Evolutionary conservation across 2,113 vertebrate species (phyloP), one percentile per base, ranked within the genome.

Genomic region (Elachura formosa): DNA sequence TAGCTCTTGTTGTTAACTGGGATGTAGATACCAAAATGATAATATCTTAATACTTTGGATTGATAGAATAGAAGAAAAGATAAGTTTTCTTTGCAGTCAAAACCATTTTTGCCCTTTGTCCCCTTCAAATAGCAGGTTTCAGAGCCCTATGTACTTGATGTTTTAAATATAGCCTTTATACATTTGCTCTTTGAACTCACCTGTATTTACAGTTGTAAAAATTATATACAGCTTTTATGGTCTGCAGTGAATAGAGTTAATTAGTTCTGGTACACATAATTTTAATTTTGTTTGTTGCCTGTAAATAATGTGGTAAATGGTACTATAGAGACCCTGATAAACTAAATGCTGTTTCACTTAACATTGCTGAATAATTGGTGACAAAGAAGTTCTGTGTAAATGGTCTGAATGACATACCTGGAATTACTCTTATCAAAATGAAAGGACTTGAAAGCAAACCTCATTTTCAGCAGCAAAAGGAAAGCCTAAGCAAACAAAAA

Each of bases 341-440:
- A 94, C n/a, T 76, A 92, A 96, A 88, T 76, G 54, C 12, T 89
- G 33, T 88, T 97, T 96, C 81, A 92, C 64, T 96, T 96, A 87
- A 90, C 1, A 4, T 59, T 93, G 36, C 23, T 93, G 94, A 97
- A 90, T 96, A 94, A 96, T 74, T 94, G 74, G 96, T 95, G 87
- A 96, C 97, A 91, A 83, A 88, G 34, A 91, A 93, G 34, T 74
- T 21, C 55, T 84, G 66, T 55, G 62, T 84, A 97, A 97, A 96
- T 93, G 62, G 45, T 28, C 6, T 86, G 38, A 51, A 94, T 96
- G 80, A 87, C 68, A 85, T 78, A 95, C 52, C 31, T 64, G 73
- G 26, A 67, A 94, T 77, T 62, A 84, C 31, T 93, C 33, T 83
- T 88, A 95, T 16, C 38, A 95, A 96, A 96, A 93, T 82, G 41